A percentile compares a stretch with the other conserved stretches of the same genome.
Conservation (phyloP, 1,140 invertebrate species). For the Papilio polytes region DNA sequence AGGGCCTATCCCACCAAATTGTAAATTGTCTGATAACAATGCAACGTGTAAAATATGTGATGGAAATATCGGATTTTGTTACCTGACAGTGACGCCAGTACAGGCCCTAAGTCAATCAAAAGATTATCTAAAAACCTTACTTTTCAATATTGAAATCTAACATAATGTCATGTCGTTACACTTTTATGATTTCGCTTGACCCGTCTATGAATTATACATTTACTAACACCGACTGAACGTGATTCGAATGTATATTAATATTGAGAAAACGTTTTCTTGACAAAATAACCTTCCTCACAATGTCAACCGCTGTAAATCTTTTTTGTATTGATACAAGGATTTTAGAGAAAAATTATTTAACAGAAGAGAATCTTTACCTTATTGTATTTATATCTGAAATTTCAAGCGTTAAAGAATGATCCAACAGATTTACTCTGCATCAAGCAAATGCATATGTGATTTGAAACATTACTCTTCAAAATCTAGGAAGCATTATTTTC, state of each 20-base stretch:
- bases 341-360: slow-evolving; percentile 1
- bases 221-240: slow-evolving; percentile 21
- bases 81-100: no score
- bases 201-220: slow-evolving; percentile 34
- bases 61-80: no score
- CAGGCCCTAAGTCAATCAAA: no score
- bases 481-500: neutral
- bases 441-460: neutral
- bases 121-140: no score
- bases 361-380: neutral
- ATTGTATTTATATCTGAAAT: neutral
- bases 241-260: slow-evolving; percentile 29
- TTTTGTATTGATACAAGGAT: neutral
- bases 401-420: neutral
- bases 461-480: slow-evolving; percentile 11
- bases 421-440: neutral
- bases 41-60: no score
- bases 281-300: slow-evolving; percentile 21
- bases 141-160: neutral
- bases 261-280: slow-evolving; percentile 24
- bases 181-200: slow-evolving; percentile 12
- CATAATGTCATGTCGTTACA: neutral
- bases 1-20: no score
- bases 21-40: no score
- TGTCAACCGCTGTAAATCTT: slow-evolving; percentile 14